Evolutionary conservation across 2,113 vertebrate species (phyloP), one percentile per base, ranked within the genome.

Genomic region (Okapia johnstoni): DNA sequence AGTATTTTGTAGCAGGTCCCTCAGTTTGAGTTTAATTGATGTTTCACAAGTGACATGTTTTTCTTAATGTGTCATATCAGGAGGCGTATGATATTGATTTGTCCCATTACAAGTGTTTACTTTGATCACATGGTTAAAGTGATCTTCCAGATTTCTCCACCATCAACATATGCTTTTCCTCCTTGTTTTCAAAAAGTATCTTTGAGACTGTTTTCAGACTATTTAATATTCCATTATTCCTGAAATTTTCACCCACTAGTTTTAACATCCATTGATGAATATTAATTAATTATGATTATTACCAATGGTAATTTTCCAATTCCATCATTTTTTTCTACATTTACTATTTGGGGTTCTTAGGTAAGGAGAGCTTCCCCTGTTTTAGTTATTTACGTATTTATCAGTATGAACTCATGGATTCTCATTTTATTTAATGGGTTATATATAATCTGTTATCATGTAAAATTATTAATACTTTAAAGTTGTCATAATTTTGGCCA

Each of bases 401-500:
- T 94, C 17, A 76, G 50, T 84, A 52, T 90, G 54, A 88, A 60
- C 17, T 85, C 85, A 76, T 46, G 11, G 28, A 36, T 96, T 95
- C 10, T 95, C 88, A 50, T 60, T 92, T 93, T 79, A 91, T 48
- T 95, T 94, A 85, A 58, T 94, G 54, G 26, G 6, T 80, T 85
- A 28, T 95, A 85, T 76, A 43, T 95, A 85, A 86, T 76, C 36
- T 52, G 6, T 84, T 79, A 55, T 87, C 52, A 55, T 61, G 90
- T 83, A 63, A 94, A 91, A 25, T 43, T 46, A 54, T 95, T 90
- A 28, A 48, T 95, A 54, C 48, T 93, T 92, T 86, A 43, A 80
- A 73, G 36, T 90, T 94, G n/a, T 80, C 86, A 94, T 93, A 14
- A 93, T 85, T 95, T 94, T 96, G 81, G 28, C 77, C 19, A 81